Conservation (phyloP, 2,797 vertebrate species). For the Danio kyathit region DNA sequence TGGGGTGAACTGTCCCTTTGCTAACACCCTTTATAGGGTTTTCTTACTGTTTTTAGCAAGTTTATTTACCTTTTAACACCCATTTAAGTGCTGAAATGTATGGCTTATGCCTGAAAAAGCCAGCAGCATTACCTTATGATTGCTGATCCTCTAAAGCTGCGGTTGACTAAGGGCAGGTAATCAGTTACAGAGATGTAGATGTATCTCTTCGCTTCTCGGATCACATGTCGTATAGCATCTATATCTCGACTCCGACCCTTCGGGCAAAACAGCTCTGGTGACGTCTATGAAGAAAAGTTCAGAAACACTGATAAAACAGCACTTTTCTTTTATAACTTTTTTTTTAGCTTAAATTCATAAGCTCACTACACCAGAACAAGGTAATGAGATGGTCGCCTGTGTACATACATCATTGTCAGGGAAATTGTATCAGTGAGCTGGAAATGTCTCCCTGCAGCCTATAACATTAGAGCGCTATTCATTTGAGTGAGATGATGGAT, state of each 20-base stretch:
- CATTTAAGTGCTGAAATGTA: background rate
- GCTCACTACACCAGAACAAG: slow-evolving; percentile 15
- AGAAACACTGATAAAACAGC: background rate
- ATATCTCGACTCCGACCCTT: slow-evolving; percentile 91
- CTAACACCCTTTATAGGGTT: background rate
- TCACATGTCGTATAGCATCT: slow-evolving; percentile 92
- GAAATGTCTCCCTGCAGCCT: slow-evolving; percentile 53
- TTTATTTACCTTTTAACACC: background rate
- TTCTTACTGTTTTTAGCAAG: background rate
- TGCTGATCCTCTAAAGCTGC: slow-evolving; percentile 62
- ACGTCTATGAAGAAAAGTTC: slow-evolving; percentile 81
- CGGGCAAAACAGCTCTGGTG: slow-evolving; percentile 90
- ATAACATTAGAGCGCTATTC: slow-evolving; percentile 60
- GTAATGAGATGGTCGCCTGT: slow-evolving; percentile 29
- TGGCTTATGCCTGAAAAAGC: background rate
- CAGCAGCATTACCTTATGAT: slow-evolving; percentile 10
- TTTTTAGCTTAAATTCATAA: background rate
- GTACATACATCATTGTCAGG: slow-evolving; percentile 48
- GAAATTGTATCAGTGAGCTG: slow-evolving; percentile 41
- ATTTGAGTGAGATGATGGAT: slow-evolving; percentile 69
- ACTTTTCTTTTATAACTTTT: slow-evolving; percentile 10
- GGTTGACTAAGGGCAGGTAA: slow-evolving; percentile 89
- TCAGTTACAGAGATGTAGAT: slow-evolving; percentile 94
- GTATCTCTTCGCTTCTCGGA: slow-evolving; percentile 88
- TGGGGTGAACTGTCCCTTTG: background rate